Percentiles rank a stretch among this genome's conserved stretches.
These are phyloP conservation scores for Hippocampus guttulatus DNA, from an alignment of 2,113 vertebrate species.

Conservation along the genomic window DNA sequence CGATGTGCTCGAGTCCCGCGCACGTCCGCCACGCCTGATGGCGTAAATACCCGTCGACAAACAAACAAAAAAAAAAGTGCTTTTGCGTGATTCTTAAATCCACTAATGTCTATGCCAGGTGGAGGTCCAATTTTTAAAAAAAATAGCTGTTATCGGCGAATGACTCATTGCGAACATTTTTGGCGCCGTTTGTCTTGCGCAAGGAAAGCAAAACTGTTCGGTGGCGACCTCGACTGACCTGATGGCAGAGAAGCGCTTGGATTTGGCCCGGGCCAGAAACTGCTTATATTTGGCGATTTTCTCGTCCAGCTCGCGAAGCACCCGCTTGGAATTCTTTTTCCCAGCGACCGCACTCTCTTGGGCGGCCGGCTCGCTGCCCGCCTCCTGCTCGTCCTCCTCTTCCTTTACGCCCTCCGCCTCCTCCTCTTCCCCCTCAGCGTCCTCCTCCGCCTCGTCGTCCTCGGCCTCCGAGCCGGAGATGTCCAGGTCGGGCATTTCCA, in stretches of 20 bases:
- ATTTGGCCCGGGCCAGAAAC: conserved; percentile 90
- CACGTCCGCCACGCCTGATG: no score
- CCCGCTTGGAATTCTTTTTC: conserved; percentile 61
- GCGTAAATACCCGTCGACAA: no score
- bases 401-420: conserved; percentile 45
- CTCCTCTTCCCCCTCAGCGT: conserved; percentile 44
- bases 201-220: background rate
- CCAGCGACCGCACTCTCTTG: conserved; percentile 11
- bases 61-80: no score
- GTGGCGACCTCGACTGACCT: conserved; percentile 70
- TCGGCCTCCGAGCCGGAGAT: conserved; percentile 70
- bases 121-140: no score
- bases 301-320: conserved; percentile 82
- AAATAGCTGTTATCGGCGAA: no score
- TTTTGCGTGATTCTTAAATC: no score
- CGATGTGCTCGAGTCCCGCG: no score
- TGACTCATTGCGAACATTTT: no score
- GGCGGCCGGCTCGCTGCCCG: conserved; percentile 22
- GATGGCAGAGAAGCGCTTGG: conserved; percentile 91
- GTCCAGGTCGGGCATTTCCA: conserved; percentile 80
- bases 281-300: conserved; percentile 93
- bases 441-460: conserved; percentile 44
- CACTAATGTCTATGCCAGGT: no score
- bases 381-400: conserved; percentile 15
- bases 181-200: no score